Evolutionary conservation across 2,888 invertebrate genomes (phyloP).

Genomic region (Subacronicta megacephala): DNA sequence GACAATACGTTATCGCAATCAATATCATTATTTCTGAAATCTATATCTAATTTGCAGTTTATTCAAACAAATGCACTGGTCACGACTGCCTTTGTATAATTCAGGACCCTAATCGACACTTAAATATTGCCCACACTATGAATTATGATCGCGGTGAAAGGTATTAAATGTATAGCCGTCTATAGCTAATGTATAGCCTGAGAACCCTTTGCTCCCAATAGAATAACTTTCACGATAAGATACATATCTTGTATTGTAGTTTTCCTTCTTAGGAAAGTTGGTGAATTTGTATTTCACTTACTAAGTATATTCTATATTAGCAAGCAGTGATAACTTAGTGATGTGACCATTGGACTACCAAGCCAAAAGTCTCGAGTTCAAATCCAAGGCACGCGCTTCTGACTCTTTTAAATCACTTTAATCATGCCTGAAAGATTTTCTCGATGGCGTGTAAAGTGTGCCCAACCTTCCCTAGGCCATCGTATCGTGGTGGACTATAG

Average conservation of each 20-base stretch:
- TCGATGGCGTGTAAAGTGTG: no score
- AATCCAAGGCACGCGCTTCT: no score
- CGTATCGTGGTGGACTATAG: no score
- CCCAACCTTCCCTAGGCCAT: no score
- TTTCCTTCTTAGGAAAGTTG: constrained; percentile 45
- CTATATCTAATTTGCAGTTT: constrained; percentile 14
- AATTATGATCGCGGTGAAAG: constrained; percentile 47
- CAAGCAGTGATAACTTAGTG: no score
- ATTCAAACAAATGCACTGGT: constrained; percentile 39
- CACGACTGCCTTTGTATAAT: constrained; percentile 44
- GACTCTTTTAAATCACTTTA: no score
- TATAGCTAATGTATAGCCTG: constrained; percentile 36
- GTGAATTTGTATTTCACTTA: constrained; percentile 46
- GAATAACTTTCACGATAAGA: constrained; percentile 55
- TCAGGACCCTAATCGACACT: constrained; percentile 47
- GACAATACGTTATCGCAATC: constrained; percentile 6
- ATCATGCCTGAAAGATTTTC: no score
- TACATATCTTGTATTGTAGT: constrained; percentile 52
- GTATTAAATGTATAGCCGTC: constrained; percentile 42
- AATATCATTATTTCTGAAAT: constrained; percentile 3
- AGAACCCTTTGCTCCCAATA: constrained; percentile 48
- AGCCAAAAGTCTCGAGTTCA: no score
- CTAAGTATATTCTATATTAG: neutral
- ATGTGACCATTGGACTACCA: no score
- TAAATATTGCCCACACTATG: constrained; percentile 33